Evolutionary conservation across 2,888 invertebrate species (phyloP), one percentile per base, ranked within the genome.

Genomic region (Pammene aurita): DNA sequence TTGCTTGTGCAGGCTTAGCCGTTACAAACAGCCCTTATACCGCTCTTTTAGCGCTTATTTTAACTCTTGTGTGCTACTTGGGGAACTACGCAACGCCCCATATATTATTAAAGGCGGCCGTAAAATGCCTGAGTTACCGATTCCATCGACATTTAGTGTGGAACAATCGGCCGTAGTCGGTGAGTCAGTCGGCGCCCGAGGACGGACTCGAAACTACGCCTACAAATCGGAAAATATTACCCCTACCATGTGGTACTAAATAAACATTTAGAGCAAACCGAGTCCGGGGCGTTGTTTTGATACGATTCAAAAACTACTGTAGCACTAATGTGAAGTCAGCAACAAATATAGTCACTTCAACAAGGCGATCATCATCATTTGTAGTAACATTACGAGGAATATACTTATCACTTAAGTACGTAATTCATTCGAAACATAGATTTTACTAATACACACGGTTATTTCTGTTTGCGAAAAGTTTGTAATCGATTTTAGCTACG

Each of bases 71-170:
- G n/a, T n/a, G n/a, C n/a, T n/a, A n/a, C n/a, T n/a, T n/a, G n/a
- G n/a, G n/a, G n/a, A 83, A 85, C 87, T 89, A 87, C 88, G 90
- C 83, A 90, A 87, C 85, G 88, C 87, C 86, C 85, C 88, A 87
- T 89, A 89, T 88, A 88, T 90, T 90, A 89, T 88, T 85, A 82
- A 85, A 86, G 85, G 83, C 83, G 84, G 77, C 78, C 84, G 79
- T 91, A 91, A 92, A 92, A 86, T 86, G 83, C 79, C 78, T 90
- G 90, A 91, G 89, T 90, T 91, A 91, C 89, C 83, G 89, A 88
- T 86, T 84, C 87, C 84, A 86, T 86, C 81, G 89, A 89, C 89
- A 79, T 90, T 90, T 90, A 90, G 83, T 88, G 84, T 80, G 80
- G 86, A 88, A 89, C 90, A 89, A 90, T 90, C 88, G 87, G 77